phyloP scores from a whole-genome alignment of 2,888 invertebrate species.

The Amphipoea lucens region DNA sequence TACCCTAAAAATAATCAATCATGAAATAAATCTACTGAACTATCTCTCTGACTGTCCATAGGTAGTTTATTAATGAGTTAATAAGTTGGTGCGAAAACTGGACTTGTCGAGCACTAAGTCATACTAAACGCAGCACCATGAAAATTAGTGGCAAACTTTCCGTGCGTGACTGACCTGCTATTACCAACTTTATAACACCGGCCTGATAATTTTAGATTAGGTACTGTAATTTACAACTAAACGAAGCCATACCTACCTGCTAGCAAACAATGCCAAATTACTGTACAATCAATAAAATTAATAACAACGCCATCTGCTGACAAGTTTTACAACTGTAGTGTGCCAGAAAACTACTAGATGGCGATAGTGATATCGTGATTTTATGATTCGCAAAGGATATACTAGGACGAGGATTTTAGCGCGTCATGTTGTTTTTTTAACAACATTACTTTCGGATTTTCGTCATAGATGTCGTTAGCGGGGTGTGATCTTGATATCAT shows the following conservation, averaged over 20 bases:
- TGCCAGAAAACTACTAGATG: conserved; percentile 31
- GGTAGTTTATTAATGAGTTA: too few relatives aligned
- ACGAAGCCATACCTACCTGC: background rate
- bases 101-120: conserved; percentile 17
- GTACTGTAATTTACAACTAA: conserved; percentile 33
- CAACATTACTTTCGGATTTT: conserved; percentile 28
- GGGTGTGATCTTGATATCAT: background rate
- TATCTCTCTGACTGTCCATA: background rate
- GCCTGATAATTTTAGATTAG: conserved; percentile 38
- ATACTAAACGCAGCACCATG: conserved; percentile 52
- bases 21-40: background rate
- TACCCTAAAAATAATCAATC: background rate
- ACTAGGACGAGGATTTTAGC: conserved; percentile 14
- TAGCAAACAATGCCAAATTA: conserved; percentile 40
- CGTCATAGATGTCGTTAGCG: conserved; percentile 57
- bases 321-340: conserved; percentile 21
- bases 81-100: background rate
- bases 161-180: conserved; percentile 67
- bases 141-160: conserved; percentile 68
- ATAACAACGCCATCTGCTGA: conserved; percentile 49
- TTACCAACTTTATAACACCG: conserved; percentile 57
- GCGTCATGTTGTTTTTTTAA: conserved; percentile 28
- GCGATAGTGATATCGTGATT: conserved; percentile 7
- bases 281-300: conserved; percentile 1
- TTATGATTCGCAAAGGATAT: conserved; percentile 19